Conservation (phyloP, 1,140 invertebrate genomes). For the Pseudomyrmex gracilis region DNA sequence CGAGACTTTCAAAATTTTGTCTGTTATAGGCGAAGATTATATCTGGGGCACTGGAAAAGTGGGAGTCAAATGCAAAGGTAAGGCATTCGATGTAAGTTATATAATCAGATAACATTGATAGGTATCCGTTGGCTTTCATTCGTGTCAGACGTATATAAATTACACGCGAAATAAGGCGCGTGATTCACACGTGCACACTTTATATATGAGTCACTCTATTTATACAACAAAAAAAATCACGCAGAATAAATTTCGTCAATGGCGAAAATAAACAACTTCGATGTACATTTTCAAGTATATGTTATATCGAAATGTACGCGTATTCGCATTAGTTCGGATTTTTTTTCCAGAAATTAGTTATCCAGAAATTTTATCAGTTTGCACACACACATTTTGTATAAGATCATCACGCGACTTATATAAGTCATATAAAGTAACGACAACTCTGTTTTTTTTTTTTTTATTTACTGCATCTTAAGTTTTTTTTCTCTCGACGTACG, state of each 20-base stretch:
- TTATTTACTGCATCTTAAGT: too few relatives aligned
- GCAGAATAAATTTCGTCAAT: neutral
- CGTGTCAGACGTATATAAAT: slow-evolving; percentile 29
- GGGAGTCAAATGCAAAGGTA: slow-evolving; percentile 86
- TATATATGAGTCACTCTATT: neutral
- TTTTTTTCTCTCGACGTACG: too few relatives aligned
- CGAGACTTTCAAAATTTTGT: neutral
- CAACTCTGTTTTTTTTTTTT: too few relatives aligned
- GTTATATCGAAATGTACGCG: neutral
- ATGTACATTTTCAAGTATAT: neutral
- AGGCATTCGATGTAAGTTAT: slow-evolving; percentile 60
- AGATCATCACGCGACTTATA: too few relatives aligned
- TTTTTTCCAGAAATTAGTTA: too few relatives aligned
- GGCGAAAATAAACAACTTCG: neutral
- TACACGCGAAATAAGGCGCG: too few relatives aligned
- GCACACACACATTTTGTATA: too few relatives aligned
- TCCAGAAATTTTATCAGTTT: too few relatives aligned
- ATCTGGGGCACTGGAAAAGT: slow-evolving; percentile 88
- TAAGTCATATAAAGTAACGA: too few relatives aligned
- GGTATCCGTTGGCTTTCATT: slow-evolving; percentile 8
- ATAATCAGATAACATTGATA: slow-evolving; percentile 20
- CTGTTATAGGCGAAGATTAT: slow-evolving; percentile 87
- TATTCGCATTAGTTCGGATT: too few relatives aligned
- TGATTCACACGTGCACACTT: too few relatives aligned
- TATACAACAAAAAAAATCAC: slow-evolving; percentile 22